phyloP scores from a whole-genome alignment of 1,140 invertebrate species.

The Macrosteles quadrilineatus region DNA sequence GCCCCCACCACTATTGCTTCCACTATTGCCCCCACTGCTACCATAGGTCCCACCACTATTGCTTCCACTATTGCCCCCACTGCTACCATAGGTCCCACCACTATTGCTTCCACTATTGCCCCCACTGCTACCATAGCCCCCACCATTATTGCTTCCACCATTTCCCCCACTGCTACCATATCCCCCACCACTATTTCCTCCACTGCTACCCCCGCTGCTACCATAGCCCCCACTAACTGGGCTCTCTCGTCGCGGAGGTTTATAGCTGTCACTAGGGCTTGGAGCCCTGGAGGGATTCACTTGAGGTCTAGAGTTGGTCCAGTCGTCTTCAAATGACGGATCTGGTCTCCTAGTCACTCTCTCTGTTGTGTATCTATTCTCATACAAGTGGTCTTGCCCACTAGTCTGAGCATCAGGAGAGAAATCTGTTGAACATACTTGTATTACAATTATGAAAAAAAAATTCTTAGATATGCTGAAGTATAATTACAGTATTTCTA shows the following conservation, averaged over 20 bases:
- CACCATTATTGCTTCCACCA: too few species aligned
- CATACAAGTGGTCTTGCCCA: not conserved
- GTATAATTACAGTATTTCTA: too few species aligned
- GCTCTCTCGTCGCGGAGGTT: not conserved
- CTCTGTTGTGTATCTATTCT: slow-evolving; percentile 9
- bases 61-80: not conserved
- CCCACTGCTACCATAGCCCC: too few species aligned
- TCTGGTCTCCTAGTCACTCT: not conserved
- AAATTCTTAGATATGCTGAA: too few species aligned
- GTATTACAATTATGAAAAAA: too few species aligned
- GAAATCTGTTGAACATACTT: slow-evolving; percentile 10
- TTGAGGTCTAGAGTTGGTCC: not conserved
- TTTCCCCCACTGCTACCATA: too few species aligned
- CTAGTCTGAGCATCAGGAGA: not conserved
- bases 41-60: too few species aligned
- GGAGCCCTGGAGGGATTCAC: not conserved
- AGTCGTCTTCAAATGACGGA: slow-evolving; percentile 14
- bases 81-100: not conserved
- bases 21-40: too few species aligned
- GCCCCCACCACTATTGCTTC: too few species aligned
- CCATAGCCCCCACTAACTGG: not conserved
- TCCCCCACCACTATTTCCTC: too few species aligned
- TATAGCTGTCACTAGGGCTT: not conserved
- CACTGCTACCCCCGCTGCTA: too few species aligned
- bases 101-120: too few species aligned